Conservation (phyloP, 2,888 invertebrate genomes). For the Caenorhabditis sinica region DNA sequence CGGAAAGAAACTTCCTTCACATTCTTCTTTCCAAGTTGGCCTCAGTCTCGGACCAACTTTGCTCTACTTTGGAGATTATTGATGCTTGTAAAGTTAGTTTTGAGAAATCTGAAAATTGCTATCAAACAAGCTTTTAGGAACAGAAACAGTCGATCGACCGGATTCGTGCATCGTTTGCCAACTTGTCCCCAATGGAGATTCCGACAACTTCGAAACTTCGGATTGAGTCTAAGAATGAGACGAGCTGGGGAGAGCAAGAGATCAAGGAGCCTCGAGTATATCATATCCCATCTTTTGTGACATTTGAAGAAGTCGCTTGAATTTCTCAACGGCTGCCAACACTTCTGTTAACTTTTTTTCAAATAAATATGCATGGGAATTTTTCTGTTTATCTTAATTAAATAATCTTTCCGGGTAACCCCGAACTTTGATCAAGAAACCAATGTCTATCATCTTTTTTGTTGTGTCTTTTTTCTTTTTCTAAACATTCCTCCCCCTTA, state of each 20-base stretch:
- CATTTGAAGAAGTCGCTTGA: neutral
- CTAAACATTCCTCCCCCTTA: too few species aligned
- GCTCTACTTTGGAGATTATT: neutral
- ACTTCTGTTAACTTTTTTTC: too few species aligned
- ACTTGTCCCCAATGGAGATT: neutral
- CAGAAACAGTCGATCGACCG: neutral
- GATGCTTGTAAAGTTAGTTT: neutral
- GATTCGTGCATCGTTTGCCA: neutral
- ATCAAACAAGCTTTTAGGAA: neutral
- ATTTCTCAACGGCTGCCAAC: too few species aligned
- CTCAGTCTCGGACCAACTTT: neutral
- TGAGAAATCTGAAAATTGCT: neutral
- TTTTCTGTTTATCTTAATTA: too few species aligned
- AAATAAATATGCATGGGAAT: too few species aligned
- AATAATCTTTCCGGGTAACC: too few species aligned
- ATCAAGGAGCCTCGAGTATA: neutral
- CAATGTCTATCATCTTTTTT: too few species aligned
- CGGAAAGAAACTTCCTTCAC: neutral
- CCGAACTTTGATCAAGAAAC: too few species aligned
- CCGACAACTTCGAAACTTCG: constrained; percentile 3
- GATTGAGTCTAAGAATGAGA: neutral
- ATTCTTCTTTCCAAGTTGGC: neutral
- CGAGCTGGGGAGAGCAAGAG: neutral
- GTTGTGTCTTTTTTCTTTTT: too few species aligned
- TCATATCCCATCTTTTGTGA: neutral